Evolutionary conservation across 2,113 vertebrate genomes (phyloP).

Genomic region (Microcebus tavaratra): DNA sequence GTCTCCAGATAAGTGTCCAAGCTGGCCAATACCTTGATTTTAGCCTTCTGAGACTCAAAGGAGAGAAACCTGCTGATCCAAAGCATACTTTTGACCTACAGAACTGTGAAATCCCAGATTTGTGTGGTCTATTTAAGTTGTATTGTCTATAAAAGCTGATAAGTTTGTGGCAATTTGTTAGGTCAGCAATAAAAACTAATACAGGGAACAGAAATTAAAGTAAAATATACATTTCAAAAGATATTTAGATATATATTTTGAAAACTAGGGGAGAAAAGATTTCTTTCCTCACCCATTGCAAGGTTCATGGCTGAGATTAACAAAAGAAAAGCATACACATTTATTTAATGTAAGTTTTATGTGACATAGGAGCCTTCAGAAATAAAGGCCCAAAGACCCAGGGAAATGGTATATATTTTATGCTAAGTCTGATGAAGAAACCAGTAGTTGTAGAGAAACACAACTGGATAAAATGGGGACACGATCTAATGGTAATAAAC

Average conservation of each 20-base stretch:
- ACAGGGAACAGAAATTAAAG: background rate
- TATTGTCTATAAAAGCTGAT: background rate
- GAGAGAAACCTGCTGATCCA: background rate
- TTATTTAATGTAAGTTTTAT: background rate
- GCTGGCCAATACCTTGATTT: background rate
- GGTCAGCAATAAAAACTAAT: background rate
- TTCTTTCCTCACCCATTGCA: background rate
- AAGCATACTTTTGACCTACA: background rate
- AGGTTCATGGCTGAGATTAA: background rate
- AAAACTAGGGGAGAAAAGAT: background rate
- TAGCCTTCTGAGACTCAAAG: background rate
- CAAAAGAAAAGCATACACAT: background rate
- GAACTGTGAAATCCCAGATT: background rate
- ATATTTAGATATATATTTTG: background rate
- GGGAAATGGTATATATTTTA: background rate
- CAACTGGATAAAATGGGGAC: background rate
- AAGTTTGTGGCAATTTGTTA: background rate
- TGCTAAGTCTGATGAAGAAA: background rate
- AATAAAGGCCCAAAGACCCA: background rate
- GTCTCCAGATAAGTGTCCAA: background rate
- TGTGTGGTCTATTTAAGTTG: background rate
- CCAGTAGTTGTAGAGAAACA: background rate
- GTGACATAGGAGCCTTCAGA: background rate
- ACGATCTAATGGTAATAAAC: background rate
- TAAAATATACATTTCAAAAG: background rate